phyloP scores from a whole-genome alignment of 23 tunicate species.

The Halocynthia roretzi region DNA sequence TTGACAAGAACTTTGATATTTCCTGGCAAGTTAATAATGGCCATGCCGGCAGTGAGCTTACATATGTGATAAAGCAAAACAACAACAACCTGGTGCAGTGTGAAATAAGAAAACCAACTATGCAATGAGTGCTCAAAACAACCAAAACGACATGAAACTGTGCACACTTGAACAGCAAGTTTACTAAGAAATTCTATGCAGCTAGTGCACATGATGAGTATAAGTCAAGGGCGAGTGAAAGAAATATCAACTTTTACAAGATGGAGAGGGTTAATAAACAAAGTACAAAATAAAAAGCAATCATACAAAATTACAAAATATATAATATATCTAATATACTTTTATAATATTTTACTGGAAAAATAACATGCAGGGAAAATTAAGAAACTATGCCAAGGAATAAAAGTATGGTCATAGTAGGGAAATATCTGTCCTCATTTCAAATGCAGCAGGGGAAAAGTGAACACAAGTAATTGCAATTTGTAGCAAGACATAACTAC shows the following conservation, averaged over 20 bases:
- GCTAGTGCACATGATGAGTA: slow-evolving; percentile 32
- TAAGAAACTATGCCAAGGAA: slow-evolving; percentile 16
- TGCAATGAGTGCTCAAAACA: too few relatives aligned
- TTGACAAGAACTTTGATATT: too few relatives aligned
- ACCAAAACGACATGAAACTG: too few relatives aligned
- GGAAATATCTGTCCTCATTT: background rate
- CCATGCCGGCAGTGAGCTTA: too few relatives aligned
- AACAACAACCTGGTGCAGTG: too few relatives aligned
- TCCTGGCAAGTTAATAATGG: too few relatives aligned
- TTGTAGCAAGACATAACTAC: too few relatives aligned
- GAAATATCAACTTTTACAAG: slow-evolving; percentile 22
- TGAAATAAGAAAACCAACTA: too few relatives aligned
- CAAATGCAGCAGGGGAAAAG: too few relatives aligned
- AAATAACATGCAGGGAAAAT: slow-evolving; percentile 26
- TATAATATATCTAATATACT: slow-evolving; percentile 33
- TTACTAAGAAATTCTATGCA: slow-evolving; percentile 1
- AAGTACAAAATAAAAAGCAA: slow-evolving; percentile 31
- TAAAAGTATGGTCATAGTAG: slow-evolving; percentile 20
- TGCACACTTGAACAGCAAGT: too few relatives aligned
- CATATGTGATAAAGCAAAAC: too few relatives aligned
- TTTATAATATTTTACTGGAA: slow-evolving; percentile 15
- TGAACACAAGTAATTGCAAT: too few relatives aligned
- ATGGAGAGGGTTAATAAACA: slow-evolving; percentile 33
- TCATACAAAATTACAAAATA: slow-evolving; percentile 35
- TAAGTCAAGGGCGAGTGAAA: slow-evolving; percentile 12